Evolutionary conservation across 2,888 invertebrate species (phyloP), one percentile per base, ranked within the genome.

Genomic region (Matsumyia berberina): DNA sequence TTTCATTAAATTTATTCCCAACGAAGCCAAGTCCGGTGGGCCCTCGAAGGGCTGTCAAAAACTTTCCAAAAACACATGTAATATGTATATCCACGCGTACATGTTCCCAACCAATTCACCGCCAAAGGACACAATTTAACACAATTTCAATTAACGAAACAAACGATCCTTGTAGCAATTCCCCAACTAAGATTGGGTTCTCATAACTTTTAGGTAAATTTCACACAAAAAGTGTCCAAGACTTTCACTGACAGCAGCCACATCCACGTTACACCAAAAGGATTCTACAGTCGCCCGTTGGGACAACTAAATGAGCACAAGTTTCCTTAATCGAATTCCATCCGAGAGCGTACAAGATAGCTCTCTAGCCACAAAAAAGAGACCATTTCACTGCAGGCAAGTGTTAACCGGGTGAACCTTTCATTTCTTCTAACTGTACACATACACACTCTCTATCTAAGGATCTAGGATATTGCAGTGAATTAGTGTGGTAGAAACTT

Each of bases 131-230:
- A 24, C 51, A 69, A 42, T 53, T 69, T 44, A 24, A 69, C 42
- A 60, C 55, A 60, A 69, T 60, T 60, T 53, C 69, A 67, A 51
- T 76, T 67, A 67, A 55, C 35, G 15, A 24, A 76, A 58, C 49
- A 58, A 67, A 37, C 66, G 57, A 66, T 12, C 31, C 35, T 57
- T 55, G 46, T 33, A 33, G 17, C 39, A 39, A 5, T 53, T 12
- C 4, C 15, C 33, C n/a, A 53, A 31, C 7, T 5, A 17, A 51
- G 17, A 33, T 62, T 39, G 8, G 12, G 17, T 60, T 15, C 53
- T 44, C 31, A 53, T 53, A 69, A 60, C 44, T 69, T 77, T 67
- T 19, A 37, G 19, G 62, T 46, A 29, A 24, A 37, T 8, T 24
- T 46, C 24, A 24, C 24, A 24, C 12, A 77, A 7, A 49, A 66